Conservation (phyloP, 2,113 vertebrate genomes). For the Lynx canadensis region DNA sequence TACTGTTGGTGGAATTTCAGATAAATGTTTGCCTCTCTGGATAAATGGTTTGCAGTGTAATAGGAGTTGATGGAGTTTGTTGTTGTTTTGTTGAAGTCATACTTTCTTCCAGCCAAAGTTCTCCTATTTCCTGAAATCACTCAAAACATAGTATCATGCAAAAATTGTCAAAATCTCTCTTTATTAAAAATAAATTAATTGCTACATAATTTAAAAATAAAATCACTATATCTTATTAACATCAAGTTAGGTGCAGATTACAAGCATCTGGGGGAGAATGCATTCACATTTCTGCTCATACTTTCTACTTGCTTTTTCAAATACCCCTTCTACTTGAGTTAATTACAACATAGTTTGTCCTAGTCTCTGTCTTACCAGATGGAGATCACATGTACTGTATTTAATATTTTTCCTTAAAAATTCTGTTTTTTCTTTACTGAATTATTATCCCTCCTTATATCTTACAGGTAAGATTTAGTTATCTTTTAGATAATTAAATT, state of each 20-base stretch:
- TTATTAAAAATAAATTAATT: background rate
- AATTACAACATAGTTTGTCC: background rate
- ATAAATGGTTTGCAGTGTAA: background rate
- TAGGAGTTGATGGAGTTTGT: background rate
- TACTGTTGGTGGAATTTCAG: background rate
- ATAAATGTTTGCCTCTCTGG: background rate
- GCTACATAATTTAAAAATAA: background rate
- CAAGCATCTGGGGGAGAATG: background rate
- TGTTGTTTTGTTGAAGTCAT: background rate
- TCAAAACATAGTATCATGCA: background rate
- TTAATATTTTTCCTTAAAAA: slow-evolving; percentile 70
- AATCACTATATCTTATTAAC: background rate
- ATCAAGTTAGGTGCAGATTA: background rate
- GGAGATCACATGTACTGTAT: background rate
- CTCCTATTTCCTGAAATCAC: background rate
- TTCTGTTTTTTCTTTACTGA: slow-evolving; percentile 55
- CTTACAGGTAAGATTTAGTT: slow-evolving; percentile 71
- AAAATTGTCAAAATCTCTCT: background rate
- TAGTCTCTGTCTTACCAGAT: background rate
- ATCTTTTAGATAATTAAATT: slow-evolving; percentile 58
- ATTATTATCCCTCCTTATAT: slow-evolving; percentile 70
- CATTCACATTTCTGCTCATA: background rate
- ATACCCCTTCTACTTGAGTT: background rate
- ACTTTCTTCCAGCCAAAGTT: background rate
- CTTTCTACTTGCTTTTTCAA: background rate